Conservation (phyloP, 23 tunicate genomes). For the Trididemnum nubilum region DNA sequence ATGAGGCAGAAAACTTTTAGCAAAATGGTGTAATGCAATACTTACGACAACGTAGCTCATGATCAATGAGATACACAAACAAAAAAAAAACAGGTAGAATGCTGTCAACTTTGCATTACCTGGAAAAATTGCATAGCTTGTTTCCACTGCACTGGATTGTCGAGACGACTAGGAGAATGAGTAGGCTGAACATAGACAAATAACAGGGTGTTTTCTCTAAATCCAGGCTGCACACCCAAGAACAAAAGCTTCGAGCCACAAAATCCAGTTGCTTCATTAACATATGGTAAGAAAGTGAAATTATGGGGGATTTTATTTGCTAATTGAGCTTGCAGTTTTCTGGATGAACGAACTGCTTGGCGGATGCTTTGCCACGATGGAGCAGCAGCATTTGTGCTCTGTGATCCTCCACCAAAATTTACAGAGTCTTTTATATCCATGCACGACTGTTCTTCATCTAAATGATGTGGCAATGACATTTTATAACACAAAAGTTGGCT, state of each 20-base stretch:
- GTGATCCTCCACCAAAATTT: not conserved
- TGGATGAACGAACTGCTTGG: conserved; percentile 44
- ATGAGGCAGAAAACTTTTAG: too few relatives aligned
- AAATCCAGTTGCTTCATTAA: not conserved
- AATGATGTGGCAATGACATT: conserved; percentile 1
- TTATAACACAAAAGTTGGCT: too few relatives aligned
- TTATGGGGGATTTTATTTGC: conserved; percentile 83
- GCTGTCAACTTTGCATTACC: too few relatives aligned
- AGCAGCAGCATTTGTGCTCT: not conserved
- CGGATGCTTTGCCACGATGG: conserved; percentile 67
- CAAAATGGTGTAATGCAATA: too few relatives aligned
- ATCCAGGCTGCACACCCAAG: conserved; percentile 62
- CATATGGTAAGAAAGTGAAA: conserved; percentile 51
- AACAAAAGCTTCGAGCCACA: conserved; percentile 49
- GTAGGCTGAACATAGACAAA: conserved; percentile 63
- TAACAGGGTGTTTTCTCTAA: conserved; percentile 70
- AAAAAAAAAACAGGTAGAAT: too few relatives aligned
- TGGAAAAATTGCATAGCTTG: conserved; percentile 61
- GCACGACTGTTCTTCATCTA: not conserved
- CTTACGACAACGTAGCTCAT: too few relatives aligned
- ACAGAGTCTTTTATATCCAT: not conserved
- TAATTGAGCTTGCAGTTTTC: conserved; percentile 67
- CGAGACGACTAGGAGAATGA: conserved; percentile 39
- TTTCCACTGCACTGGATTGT: conserved; percentile 77
- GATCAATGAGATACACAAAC: too few relatives aligned